Evolutionary conservation across 1,140 invertebrate species (phyloP).

Genomic region (Drosophila kohkoa): DNA sequence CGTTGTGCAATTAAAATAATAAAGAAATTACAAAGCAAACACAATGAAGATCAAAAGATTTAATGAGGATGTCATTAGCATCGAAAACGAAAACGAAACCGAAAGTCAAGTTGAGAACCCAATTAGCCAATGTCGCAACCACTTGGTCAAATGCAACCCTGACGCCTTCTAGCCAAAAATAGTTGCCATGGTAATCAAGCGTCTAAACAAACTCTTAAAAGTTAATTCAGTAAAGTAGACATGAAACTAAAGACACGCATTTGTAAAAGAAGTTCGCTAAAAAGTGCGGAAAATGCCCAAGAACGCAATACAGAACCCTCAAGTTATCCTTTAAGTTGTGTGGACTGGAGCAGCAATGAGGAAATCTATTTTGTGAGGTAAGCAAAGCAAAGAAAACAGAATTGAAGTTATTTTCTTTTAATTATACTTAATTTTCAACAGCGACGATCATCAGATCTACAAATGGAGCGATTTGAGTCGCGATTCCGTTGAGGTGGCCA

Average conservation of each 20-base stretch:
- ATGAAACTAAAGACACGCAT: conserved; percentile 78
- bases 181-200: conserved; percentile 17
- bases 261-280: conserved; percentile 67
- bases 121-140: conserved; percentile 8
- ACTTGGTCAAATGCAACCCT: conserved; percentile 28
- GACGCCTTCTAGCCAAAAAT: neutral
- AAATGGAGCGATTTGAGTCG: conserved; percentile 94
- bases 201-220: conserved; percentile 41
- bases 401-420: neutral
- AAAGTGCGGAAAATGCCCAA: conserved; percentile 39
- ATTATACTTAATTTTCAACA: conserved; percentile 72
- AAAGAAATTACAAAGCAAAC: conserved; percentile 3
- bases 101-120: conserved; percentile 16
- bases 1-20: conserved; percentile 52
- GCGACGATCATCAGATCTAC: conserved; percentile 96
- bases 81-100: neutral
- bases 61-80: conserved; percentile 26
- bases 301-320: conserved; percentile 86
- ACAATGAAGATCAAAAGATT: conserved; percentile 2
- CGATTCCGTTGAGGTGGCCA: conserved; percentile 91
- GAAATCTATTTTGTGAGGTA: conserved; percentile 96
- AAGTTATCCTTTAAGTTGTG: conserved; percentile 92
- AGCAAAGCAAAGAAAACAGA: neutral
- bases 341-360: conserved; percentile 96
- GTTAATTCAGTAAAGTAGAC: neutral